A percentile compares a stretch with the other conserved stretches of the same genome.
Conservation (phyloP, 2,113 vertebrate genomes). For the Toxotes jaculatrix region DNA sequence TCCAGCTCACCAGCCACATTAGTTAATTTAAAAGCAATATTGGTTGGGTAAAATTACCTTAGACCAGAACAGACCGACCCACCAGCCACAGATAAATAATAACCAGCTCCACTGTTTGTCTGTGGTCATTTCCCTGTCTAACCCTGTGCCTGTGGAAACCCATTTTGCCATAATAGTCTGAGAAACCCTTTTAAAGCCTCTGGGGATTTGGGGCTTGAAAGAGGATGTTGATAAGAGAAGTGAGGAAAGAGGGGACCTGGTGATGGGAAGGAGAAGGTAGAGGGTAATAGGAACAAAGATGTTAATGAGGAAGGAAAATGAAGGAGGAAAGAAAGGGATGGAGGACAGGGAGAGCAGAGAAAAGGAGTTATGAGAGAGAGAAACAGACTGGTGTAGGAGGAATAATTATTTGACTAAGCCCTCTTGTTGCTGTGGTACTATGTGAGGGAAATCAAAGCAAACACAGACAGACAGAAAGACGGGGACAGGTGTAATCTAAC, state of each 20-base stretch:
- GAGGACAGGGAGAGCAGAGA: background rate
- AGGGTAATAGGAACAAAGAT: slow-evolving; percentile 43
- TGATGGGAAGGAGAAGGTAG: slow-evolving; percentile 22
- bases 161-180: slow-evolving; percentile 39
- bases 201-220: slow-evolving; percentile 44
- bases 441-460: background rate
- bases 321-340: slow-evolving; percentile 13
- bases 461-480: slow-evolving; percentile 44
- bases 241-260: slow-evolving; percentile 60
- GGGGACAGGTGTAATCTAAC: slow-evolving; percentile 68
- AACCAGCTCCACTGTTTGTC: background rate
- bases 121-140: slow-evolving; percentile 9
- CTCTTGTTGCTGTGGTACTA: slow-evolving; percentile 9
- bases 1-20: background rate
- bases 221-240: slow-evolving; percentile 67
- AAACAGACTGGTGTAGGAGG: slow-evolving; percentile 12
- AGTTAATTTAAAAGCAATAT: background rate
- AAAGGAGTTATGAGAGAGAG: slow-evolving; percentile 5
- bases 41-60: background rate
- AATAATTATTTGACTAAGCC: background rate
- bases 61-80: background rate
- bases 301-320: slow-evolving; percentile 45
- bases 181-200: slow-evolving; percentile 54
- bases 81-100: slow-evolving; percentile 15
- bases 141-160: slow-evolving; percentile 29